Conservation (phyloP, 2,888 invertebrate genomes). For the Neoascia interrupta region DNA sequence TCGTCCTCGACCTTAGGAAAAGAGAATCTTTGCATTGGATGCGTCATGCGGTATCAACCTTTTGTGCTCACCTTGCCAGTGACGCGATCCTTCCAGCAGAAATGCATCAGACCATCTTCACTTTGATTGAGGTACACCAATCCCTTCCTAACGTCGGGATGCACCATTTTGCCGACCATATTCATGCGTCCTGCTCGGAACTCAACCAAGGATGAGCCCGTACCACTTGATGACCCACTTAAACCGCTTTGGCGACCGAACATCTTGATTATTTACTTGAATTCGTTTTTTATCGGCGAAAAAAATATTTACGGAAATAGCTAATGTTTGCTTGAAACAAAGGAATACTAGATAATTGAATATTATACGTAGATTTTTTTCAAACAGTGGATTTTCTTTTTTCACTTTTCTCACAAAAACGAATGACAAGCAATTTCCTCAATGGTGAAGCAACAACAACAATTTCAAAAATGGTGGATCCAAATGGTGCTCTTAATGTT, state of each 20-base stretch:
- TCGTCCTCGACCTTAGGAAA: constrained; percentile 93
- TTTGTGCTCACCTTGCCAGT: constrained; percentile 83
- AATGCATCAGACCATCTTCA: constrained; percentile 98
- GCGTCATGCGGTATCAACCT: not conserved
- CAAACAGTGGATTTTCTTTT: not conserved
- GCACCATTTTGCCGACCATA: constrained; percentile 92
- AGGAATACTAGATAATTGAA: not conserved
- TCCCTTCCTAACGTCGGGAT: constrained; percentile 97
- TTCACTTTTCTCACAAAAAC: constrained; percentile 20
- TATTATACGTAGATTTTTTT: not conserved
- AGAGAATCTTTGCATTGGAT: no score
- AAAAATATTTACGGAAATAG: not conserved
- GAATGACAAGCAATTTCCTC: constrained; percentile 64
- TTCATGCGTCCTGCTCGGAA: constrained; percentile 98
- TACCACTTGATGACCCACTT: constrained; percentile 89
- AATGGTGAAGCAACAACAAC: constrained; percentile 48
- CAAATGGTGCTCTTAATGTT: not conserved
- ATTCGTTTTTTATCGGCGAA: not conserved
- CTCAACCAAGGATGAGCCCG: constrained; percentile 94
- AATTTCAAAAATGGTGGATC: constrained; percentile 33
- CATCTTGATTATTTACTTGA: constrained; percentile 73
- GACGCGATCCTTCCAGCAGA: constrained; percentile 99
- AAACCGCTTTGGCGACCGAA: constrained; percentile 82
- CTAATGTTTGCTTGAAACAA: constrained; percentile 8
- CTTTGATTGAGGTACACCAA: constrained; percentile 96